phyloP scores from a whole-genome alignment of 1,140 invertebrate genomes.

The Littorina saxatilis region DNA sequence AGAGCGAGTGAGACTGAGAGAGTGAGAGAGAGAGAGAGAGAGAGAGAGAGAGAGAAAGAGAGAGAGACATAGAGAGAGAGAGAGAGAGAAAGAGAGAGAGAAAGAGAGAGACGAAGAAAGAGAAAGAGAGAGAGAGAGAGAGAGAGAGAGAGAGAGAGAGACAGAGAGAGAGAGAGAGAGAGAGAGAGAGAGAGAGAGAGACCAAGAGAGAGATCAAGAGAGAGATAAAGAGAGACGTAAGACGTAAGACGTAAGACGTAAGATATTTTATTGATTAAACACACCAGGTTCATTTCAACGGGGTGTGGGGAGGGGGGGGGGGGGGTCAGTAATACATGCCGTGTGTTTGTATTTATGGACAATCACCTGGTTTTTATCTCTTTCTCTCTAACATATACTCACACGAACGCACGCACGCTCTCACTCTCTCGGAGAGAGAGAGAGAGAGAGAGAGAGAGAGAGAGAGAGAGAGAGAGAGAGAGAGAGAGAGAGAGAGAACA shows the following conservation, averaged over 20 bases:
- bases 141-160: neutral
- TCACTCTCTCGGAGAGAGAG: too few species aligned
- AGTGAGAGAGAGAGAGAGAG: neutral
- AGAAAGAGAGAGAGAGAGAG: neutral
- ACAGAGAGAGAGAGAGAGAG: constrained; percentile 7
- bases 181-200: constrained; percentile 15
- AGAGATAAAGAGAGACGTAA: constrained; percentile 5
- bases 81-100: neutral
- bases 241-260: too few species aligned
- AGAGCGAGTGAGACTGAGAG: neutral
- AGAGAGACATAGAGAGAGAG: neutral
- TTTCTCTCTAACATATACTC: too few species aligned
- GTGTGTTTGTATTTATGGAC: too few species aligned
- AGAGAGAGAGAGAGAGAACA: neutral
- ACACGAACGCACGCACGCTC: too few species aligned
- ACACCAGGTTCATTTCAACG: too few species aligned
- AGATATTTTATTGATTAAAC: too few species aligned
- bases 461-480: constrained; percentile 4
- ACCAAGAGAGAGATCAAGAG: neutral
- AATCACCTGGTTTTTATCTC: too few species aligned
- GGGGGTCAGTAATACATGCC: too few species aligned
- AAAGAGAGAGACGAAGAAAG: neutral
- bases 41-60: neutral
- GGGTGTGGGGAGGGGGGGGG: too few species aligned
- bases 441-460: constrained; percentile 14